Conservation (phyloP, 2,888 invertebrate species). For the Plagodis dolabraria region DNA sequence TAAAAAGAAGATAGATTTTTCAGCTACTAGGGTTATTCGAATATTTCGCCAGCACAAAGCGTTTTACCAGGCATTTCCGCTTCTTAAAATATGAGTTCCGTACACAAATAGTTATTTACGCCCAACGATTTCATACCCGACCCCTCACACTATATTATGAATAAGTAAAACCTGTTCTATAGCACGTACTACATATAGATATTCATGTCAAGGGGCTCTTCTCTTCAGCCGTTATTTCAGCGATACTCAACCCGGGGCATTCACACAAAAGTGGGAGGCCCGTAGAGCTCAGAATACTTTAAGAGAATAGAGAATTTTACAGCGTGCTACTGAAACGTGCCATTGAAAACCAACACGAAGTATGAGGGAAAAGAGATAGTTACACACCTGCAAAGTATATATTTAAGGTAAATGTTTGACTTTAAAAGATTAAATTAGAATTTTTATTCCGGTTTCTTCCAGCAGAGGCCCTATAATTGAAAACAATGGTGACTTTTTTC, state of each 20-base stretch:
- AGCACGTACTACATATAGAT: conserved; percentile 24
- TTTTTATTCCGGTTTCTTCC: too few relatives aligned
- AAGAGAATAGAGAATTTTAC: neutral
- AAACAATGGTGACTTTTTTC: too few relatives aligned
- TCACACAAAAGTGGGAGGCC: neutral
- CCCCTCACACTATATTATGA: conserved; percentile 32
- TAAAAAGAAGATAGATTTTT: conserved; percentile 6
- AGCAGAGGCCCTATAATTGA: too few relatives aligned
- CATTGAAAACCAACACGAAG: too few relatives aligned
- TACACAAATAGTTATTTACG: conserved; percentile 28
- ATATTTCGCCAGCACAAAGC: conserved; percentile 16
- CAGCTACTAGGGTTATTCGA: neutral
- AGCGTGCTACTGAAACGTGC: neutral
- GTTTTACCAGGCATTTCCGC: conserved; percentile 30
- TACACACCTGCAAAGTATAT: too few relatives aligned
- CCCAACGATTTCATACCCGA: conserved; percentile 27
- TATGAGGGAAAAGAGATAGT: too few relatives aligned
- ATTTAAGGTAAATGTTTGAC: too few relatives aligned
- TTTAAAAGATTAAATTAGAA: too few relatives aligned
- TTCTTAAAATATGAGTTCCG: conserved; percentile 20
- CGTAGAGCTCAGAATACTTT: neutral
- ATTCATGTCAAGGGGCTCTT: conserved; percentile 39
- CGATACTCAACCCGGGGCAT: neutral
- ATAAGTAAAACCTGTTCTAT: conserved; percentile 36
- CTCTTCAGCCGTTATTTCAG: conserved; percentile 27